Conservation (phyloP, 2,888 invertebrate genomes). For the Noctua comes region DNA sequence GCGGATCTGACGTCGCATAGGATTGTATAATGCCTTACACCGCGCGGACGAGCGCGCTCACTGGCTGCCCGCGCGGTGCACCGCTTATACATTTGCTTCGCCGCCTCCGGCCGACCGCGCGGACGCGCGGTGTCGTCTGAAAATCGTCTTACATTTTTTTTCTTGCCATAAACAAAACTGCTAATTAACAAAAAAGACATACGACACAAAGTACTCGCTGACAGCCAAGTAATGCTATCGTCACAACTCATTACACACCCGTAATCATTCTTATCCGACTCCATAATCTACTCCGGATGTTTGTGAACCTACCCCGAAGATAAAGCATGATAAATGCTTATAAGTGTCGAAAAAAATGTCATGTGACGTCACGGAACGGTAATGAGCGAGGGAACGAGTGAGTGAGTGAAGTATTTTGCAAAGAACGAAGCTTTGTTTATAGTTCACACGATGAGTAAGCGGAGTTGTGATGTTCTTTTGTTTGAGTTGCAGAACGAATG, state of each 20-base stretch:
- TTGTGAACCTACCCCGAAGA: slow-evolving; percentile 61
- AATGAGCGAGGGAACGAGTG: slow-evolving; percentile 70
- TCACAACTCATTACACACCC: slow-evolving; percentile 62
- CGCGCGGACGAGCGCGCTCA: too few relatives aligned
- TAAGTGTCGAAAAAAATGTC: slow-evolving; percentile 70
- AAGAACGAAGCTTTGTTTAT: slow-evolving; percentile 48
- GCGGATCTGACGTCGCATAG: too few relatives aligned
- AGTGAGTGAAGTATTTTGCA: slow-evolving; percentile 45
- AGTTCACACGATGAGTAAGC: slow-evolving; percentile 32
- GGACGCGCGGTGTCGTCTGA: not conserved
- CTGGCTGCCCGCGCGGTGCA: too few relatives aligned
- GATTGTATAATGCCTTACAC: too few relatives aligned
- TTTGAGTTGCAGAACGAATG: slow-evolving; percentile 29
- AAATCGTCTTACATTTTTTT: not conserved
- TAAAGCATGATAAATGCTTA: slow-evolving; percentile 70
- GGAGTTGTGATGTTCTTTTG: slow-evolving; percentile 34
- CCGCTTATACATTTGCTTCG: too few relatives aligned
- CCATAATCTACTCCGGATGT: slow-evolving; percentile 67
- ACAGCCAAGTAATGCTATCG: slow-evolving; percentile 52
- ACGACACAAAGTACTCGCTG: slow-evolving; percentile 27
- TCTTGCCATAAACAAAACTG: not conserved
- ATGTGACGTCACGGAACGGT: slow-evolving; percentile 57
- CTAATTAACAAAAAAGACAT: slow-evolving; percentile 37
- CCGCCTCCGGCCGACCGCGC: too few relatives aligned
- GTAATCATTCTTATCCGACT: slow-evolving; percentile 67